Evolutionary conservation across 2,888 invertebrate genomes (phyloP).

Genomic region (Chalcis sispes): DNA sequence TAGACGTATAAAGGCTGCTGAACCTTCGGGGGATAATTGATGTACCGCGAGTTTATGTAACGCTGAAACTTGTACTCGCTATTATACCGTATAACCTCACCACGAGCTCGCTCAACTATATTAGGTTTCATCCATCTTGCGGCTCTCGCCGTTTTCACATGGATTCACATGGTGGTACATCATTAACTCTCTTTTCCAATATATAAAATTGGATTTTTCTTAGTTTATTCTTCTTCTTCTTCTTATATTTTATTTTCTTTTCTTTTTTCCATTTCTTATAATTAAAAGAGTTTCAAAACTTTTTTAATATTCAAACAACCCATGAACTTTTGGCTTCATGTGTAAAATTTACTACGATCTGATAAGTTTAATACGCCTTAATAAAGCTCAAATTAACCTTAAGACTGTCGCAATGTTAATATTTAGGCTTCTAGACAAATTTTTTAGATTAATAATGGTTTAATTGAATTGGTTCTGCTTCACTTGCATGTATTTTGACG

Average conservation of each 20-base stretch:
- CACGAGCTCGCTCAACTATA: constrained; percentile 50
- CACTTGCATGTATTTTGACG: too few species aligned
- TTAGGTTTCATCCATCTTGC: constrained; percentile 62
- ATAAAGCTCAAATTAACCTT: too few species aligned
- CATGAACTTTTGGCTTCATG: not conserved
- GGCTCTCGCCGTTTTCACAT: constrained; percentile 24
- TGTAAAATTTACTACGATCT: too few species aligned
- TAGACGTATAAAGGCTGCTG: constrained; percentile 22
- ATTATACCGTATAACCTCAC: constrained; percentile 54
- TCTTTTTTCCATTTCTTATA: constrained; percentile 30
- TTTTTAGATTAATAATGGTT: too few species aligned
- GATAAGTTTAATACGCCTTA: too few species aligned
- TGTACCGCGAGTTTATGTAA: constrained; percentile 55
- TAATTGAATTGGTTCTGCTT: too few species aligned
- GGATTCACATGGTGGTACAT: constrained; percentile 50
- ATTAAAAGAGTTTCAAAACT: constrained; percentile 57
- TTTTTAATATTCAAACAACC: constrained; percentile 36
- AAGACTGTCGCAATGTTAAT: too few species aligned
- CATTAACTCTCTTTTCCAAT: constrained; percentile 42
- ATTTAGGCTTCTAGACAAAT: too few species aligned
- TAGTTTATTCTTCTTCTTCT: not conserved
- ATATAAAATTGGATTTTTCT: constrained; percentile 4
- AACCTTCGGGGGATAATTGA: constrained; percentile 55
- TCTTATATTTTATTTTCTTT: not conserved
- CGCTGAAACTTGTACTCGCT: constrained; percentile 56